Evolutionary conservation across 2,888 invertebrate genomes (phyloP).

Genomic region (Chalcis sispes): DNA sequence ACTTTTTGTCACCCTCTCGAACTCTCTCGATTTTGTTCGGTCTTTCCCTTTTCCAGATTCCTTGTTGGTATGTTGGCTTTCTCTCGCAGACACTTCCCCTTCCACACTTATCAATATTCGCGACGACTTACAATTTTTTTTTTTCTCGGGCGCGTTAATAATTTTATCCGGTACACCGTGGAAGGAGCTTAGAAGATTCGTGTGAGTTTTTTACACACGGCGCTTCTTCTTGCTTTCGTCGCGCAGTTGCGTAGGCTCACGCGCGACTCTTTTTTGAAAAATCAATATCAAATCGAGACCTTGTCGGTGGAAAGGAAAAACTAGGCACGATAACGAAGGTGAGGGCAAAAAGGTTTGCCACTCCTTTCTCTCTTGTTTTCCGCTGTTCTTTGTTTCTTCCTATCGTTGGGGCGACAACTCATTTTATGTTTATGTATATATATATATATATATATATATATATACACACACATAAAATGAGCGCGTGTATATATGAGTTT

Average conservation of each 20-base stretch:
- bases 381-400: not conserved
- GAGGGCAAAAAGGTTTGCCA: conserved; percentile 10
- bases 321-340: not conserved
- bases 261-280: conserved; percentile 2
- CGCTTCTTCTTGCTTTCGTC: not conserved
- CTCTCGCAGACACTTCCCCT: not conserved
- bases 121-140: not conserved
- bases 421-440: no score
- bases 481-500: no score
- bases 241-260: not conserved
- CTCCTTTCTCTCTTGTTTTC: conserved; percentile 9
- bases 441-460: no score
- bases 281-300: conserved; percentile 37
- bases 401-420: not conserved
- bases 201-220: no score
- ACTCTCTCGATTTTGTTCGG: not conserved
- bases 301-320: conserved; percentile 16
- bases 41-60: not conserved
- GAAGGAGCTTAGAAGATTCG: not conserved
- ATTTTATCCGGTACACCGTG: not conserved
- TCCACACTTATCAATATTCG: conserved; percentile 14
- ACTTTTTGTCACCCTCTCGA: conserved; percentile 24
- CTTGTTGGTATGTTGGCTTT: not conserved
- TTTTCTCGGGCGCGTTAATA: conserved; percentile 8
- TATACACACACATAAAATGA: no score